Evolutionary conservation across 2,797 vertebrate genomes (phyloP).

Genomic region (Notolabrus celidotus): DNA sequence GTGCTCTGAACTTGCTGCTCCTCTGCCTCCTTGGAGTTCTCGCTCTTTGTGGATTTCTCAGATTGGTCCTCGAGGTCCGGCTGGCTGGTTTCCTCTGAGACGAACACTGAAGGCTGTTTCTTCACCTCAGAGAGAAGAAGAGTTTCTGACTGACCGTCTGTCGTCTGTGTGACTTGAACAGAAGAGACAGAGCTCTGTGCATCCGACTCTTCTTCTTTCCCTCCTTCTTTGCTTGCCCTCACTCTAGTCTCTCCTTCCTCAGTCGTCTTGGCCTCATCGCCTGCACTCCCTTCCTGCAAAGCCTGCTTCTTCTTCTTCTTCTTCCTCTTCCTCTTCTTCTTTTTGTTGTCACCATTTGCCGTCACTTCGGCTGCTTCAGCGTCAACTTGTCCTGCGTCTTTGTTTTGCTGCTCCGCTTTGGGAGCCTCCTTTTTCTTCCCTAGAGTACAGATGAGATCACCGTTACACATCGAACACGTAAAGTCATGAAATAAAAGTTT

Average conservation of each 20-base stretch:
- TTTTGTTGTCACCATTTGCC: slow-evolving; percentile 10
- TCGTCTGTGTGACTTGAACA: slow-evolving; percentile 3
- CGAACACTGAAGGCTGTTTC: slow-evolving; percentile 4
- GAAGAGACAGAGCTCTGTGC: background rate
- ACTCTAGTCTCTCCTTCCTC: background rate
- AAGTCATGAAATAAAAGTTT: no score
- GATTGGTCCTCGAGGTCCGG: background rate
- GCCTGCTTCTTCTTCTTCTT: slow-evolving; percentile 36
- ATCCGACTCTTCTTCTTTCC: background rate
- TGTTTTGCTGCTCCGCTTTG: background rate
- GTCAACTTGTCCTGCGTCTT: slow-evolving; percentile 2
- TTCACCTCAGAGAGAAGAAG: slow-evolving; percentile 9
- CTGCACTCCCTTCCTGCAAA: background rate
- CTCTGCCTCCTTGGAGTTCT: slow-evolving; percentile 1
- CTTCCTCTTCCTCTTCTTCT: slow-evolving; percentile 54
- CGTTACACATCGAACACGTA: background rate
- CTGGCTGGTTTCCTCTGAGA: slow-evolving; percentile 16
- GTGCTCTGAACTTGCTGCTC: slow-evolving; percentile 1
- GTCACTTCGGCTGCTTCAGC: background rate
- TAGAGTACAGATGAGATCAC: slow-evolving; percentile 32
- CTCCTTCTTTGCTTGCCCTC: background rate
- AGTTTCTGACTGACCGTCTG: slow-evolving; percentile 6
- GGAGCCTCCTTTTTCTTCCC: slow-evolving; percentile 49
- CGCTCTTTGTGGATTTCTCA: slow-evolving; percentile 23
- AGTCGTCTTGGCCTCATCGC: background rate